Evolutionary conservation across 2,888 invertebrate species (phyloP), one percentile per base, ranked within the genome.

Genomic region (Rhamnusium bicolor): DNA sequence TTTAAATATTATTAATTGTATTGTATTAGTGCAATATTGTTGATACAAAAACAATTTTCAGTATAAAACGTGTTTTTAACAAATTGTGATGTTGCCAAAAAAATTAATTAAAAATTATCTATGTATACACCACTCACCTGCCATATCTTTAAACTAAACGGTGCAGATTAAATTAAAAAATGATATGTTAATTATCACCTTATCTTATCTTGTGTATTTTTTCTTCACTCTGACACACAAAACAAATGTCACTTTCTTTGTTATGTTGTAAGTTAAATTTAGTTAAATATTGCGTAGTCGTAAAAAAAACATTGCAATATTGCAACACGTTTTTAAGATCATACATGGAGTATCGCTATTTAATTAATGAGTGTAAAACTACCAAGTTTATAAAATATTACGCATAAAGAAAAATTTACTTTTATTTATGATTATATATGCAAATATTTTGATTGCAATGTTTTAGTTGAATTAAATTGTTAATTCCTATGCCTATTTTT

Each of bases 131-230:
- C 51, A 65, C 65, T 65, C 53, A 65, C 65, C 65, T 65, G 65
- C 65, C 65, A 65, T 65, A 27, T 65, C 47, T 49, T 65, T 53
- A 12, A 19, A 19, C 51, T 19, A 53, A 32, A 32, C 19, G 18
- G 18, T 27, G 53, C n/a, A 53, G 63, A 65, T 65, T 51, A 51
- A 29, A 54, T 10, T 14, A 32, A 32, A 53, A 65, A 65, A 32
- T 65, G 18, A 32, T 14, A 63, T 65, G 24, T 19, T 53, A 65
- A 65, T 65, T 53, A 53, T 53, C 54, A 29, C 14, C 19, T 53
- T 65, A 65, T 65, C 65, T 65, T 65, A 65, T 65, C 65, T 49
- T 14, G 18, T 19, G 62, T 58, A 32, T 14, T 10, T 46, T 63
- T 49, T 27, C 27, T 24, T 65, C 51, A n/a, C 49, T 49, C n/a